Base-by-base conservation (phyloP, 2,888 invertebrate species). In the Callyntrura guangdongensis region DNA sequence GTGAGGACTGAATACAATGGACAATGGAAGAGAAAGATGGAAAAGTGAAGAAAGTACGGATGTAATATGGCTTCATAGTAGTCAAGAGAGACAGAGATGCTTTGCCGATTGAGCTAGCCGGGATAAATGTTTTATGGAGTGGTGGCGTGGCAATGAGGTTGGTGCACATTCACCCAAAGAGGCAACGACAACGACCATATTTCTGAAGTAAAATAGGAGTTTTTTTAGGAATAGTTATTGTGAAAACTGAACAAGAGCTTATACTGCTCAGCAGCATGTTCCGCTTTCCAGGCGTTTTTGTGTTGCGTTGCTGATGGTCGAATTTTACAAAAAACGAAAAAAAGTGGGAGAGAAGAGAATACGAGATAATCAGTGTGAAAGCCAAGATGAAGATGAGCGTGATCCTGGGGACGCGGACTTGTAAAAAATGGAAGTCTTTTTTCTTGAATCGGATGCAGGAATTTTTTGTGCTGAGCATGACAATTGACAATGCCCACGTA, bases 81-180 rank as follows among this genome's bases (percentile, higher is more conserved):
- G 53, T 25, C 22, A 77, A 14, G 5, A 25, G 25, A 56, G 14
- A 56, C 17, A 61, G 36, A 27, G 45, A 81, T 81, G 36, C 81
- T 59, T n/a, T 59, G n/a, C 79, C 61, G 86, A 86, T 86, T 86
- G 67, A 86, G 86, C 45, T 61, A 20, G 47, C 77, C 61, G 45
- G 86, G 86, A 86, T 77, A 86, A 86, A 77, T 81, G 36, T 81
- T 77, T 77, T 12, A 77, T 25, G 61, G 61, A 81, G 47, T 74
- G 72, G 72, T 74, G 17, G 59, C n/a, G 6, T 59, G n/a, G 36
- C 36, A 36, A 36, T 36, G 6, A n/a, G n/a, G n/a, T 72, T 72
- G 47, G 64, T 67, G 22, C 64, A 36, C 36, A 14, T 27, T 12
- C 14, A 1, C 14, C 14, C 53, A 36, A 36, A 6, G 6, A 36